Conservation (phyloP, 2,888 invertebrate species). For the Cartodere bifasciata region DNA sequence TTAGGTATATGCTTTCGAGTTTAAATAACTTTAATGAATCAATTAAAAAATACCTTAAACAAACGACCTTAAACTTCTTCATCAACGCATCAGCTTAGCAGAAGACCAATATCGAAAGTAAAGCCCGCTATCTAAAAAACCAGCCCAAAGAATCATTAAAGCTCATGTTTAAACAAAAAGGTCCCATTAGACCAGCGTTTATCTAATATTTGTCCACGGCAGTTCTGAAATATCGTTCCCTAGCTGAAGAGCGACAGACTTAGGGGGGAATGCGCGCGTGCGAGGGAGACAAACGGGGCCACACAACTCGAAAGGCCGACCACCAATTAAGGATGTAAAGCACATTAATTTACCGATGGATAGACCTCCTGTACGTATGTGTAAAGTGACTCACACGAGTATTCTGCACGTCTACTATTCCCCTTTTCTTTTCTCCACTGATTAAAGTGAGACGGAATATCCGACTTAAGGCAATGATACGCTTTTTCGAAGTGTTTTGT, state of each 20-base stretch:
- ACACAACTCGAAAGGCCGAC: constrained; percentile 33
- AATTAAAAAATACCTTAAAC: no score
- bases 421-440: no score
- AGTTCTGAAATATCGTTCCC: constrained; percentile 27
- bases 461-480: no score
- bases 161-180: constrained; percentile 34
- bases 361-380: constrained; percentile 33
- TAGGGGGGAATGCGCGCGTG: constrained; percentile 1
- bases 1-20: no score
- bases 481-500: no score
- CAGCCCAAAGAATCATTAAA: constrained; percentile 29
- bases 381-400: constrained; percentile 20
- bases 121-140: no score
- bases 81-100: no score
- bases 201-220: constrained; percentile 36
- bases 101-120: no score
- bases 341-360: constrained; percentile 37
- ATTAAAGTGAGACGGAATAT: no score
- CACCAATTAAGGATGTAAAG: constrained; percentile 37
- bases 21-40: no score
- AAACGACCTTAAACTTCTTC: no score
- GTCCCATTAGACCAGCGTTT: constrained; percentile 34
- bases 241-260: constrained; percentile 21
- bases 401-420: constrained; percentile 1
- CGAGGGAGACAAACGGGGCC: constrained; percentile 25